Percentiles rank a stretch among this genome's conserved stretches.
These are phyloP conservation scores for Clamator glandarius DNA, from an alignment of 2,797 vertebrate species.

Conservation along the genomic window DNA sequence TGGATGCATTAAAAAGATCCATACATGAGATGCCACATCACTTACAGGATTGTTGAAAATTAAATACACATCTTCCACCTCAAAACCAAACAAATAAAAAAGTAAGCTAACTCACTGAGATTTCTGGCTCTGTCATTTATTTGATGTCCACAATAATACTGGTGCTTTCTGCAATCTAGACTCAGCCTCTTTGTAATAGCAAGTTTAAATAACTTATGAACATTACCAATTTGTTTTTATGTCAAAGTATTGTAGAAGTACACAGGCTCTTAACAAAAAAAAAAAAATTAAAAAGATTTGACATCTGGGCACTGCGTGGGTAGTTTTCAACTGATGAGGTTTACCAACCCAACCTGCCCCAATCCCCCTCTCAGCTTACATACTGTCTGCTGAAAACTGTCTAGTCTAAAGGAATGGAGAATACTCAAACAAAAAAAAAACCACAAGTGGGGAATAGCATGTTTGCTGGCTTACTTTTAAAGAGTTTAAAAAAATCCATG, in stretches of 20 bases:
- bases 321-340: background rate
- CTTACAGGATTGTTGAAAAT: background rate
- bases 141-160: conserved; percentile 14
- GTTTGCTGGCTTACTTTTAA: conserved; percentile 32
- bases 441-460: conserved; percentile 1
- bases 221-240: background rate
- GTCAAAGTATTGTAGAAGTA: background rate
- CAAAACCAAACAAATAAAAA: background rate
- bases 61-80: background rate
- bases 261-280: background rate
- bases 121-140: background rate
- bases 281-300: background rate
- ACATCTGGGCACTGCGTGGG: background rate
- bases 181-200: background rate
- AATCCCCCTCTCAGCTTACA: background rate
- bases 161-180: background rate
- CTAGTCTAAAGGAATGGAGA: background rate
- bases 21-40: background rate
- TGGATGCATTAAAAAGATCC: background rate
- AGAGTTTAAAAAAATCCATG: conserved; percentile 33
- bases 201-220: background rate
- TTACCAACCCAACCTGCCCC: background rate
- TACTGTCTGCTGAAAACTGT: background rate
- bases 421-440: background rate
- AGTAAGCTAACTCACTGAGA: background rate